Evolutionary conservation across 2,113 vertebrate species (phyloP).

Genomic region (Physeter macrocephalus): DNA sequence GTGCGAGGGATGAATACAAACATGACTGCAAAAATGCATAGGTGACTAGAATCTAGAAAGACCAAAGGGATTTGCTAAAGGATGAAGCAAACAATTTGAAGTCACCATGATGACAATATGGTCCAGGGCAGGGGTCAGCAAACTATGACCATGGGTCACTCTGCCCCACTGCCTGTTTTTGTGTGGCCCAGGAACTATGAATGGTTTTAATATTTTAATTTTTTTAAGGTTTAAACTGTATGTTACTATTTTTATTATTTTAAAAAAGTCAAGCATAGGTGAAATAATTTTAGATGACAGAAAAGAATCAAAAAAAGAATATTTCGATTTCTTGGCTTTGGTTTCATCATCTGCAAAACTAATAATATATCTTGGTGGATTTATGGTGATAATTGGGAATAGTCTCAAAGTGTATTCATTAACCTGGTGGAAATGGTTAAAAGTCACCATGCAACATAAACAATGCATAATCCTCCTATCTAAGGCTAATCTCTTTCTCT

Average conservation of each 20-base stretch:
- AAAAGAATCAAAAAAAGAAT: not conserved
- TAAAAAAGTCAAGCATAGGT: no score
- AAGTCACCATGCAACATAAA: not conserved
- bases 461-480: not conserved
- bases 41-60: not conserved
- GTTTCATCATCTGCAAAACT: not conserved
- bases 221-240: no score
- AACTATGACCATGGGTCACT: not conserved
- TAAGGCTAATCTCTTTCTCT: not conserved
- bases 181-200: not conserved
- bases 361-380: not conserved
- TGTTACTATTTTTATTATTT: no score
- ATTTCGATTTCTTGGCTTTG: not conserved
- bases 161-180: not conserved
- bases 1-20: not conserved
- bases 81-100: not conserved
- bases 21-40: not conserved
- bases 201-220: not conserved
- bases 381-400: not conserved
- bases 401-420: not conserved
- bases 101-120: fast-evolving
- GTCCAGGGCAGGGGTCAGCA: no score
- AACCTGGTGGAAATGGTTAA: not conserved
- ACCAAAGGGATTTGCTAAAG: not conserved
- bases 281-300: not conserved